Conservation (phyloP, 2,888 invertebrate genomes). For the Eupithecia dodoneata region DNA sequence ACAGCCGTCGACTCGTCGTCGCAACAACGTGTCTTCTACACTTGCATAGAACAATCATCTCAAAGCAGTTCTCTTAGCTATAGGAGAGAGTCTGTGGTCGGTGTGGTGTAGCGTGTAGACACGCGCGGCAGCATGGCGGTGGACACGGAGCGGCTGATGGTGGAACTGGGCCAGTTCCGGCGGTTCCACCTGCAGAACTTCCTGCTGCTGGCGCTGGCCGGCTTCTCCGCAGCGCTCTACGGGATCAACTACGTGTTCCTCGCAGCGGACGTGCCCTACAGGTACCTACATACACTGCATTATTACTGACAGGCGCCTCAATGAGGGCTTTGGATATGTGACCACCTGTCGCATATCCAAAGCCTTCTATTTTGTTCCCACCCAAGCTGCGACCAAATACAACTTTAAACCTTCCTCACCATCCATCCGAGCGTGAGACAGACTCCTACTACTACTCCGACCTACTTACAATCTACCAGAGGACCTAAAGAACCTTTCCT, state of each 20-base stretch:
- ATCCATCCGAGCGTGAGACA: no score
- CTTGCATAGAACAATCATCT: neutral
- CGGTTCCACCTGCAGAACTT: constrained; percentile 70
- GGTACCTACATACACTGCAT: constrained; percentile 36
- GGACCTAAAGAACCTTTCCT: no score
- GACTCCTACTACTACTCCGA: no score
- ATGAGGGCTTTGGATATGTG: neutral
- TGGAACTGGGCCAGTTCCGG: constrained; percentile 70
- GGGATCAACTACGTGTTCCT: constrained; percentile 73
- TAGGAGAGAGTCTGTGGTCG: neutral
- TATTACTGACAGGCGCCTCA: neutral
- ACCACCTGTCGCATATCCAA: neutral
- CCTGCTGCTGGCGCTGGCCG: constrained; percentile 57
- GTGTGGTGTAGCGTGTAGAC: constrained; percentile 44
- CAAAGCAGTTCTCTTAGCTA: neutral
- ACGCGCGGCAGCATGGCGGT: constrained; percentile 45
- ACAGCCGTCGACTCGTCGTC: neutral
- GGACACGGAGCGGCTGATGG: constrained; percentile 70
- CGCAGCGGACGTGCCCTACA: constrained; percentile 73
- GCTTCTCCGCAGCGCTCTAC: constrained; percentile 61
- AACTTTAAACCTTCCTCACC: neutral
- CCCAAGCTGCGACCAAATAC: neutral
- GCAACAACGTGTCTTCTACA: neutral
- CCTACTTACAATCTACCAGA: no score
- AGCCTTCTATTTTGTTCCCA: neutral